These are phyloP conservation scores for Coreius guichenoti DNA, from an alignment of 2,797 vertebrate genomes.

Conservation along the genomic window DNA sequence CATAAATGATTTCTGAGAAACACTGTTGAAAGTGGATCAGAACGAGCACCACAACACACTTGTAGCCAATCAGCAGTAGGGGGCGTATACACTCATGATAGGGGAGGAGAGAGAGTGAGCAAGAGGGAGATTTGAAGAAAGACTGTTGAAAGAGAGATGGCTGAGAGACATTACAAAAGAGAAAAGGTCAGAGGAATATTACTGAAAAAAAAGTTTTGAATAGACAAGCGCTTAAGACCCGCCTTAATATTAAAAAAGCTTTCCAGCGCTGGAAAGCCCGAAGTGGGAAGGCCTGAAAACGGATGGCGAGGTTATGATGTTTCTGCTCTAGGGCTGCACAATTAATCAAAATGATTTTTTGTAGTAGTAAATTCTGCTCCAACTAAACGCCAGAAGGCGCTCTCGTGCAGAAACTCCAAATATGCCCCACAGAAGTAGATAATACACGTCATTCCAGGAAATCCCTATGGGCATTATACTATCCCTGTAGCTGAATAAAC, in stretches of 20 bases:
- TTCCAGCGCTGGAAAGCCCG: background rate
- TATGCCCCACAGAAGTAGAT: no score
- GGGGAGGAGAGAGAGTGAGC: background rate
- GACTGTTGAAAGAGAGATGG: background rate
- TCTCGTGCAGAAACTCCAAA: no score
- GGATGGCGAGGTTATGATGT: background rate
- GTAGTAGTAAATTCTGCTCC: no score
- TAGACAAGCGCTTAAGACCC: background rate
- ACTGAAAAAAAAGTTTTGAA: background rate
- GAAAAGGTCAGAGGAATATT: background rate
- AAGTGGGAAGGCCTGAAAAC: background rate
- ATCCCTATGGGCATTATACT: no score
- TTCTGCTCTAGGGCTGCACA: background rate
- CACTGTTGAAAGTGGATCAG: background rate
- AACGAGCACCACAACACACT: background rate
- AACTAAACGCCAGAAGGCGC: no score
- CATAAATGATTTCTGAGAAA: background rate
- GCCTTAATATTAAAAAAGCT: background rate
- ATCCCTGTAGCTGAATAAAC: no score
- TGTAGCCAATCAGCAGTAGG: background rate
- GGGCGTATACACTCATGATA: background rate
- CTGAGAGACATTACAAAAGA: slow-evolving; percentile 1
- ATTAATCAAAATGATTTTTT: no score
- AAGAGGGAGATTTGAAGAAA: background rate
- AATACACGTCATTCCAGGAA: no score